A percentile compares a stretch with the other conserved stretches of the same genome.
These are phyloP conservation scores for Asbolus verrucosus DNA, from an alignment of 1,140 invertebrate genomes.

Conservation along the genomic window DNA sequence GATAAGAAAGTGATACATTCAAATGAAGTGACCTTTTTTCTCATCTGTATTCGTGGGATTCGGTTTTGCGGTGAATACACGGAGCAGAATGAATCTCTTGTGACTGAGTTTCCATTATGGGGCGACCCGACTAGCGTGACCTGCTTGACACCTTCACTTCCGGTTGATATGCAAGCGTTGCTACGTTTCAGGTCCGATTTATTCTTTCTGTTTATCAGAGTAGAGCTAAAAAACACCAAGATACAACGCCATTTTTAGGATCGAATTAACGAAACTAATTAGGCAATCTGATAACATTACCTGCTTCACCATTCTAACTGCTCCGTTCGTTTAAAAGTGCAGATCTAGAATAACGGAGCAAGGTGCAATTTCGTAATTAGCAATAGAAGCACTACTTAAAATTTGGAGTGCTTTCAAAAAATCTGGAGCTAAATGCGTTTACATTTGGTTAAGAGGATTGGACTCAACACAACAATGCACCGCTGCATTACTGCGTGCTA, in stretches of 20 bases:
- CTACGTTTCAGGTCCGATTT: slow-evolving; percentile 10
- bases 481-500: too few species aligned
- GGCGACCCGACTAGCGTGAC: slow-evolving; percentile 40
- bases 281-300: neutral
- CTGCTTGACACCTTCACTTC: slow-evolving; percentile 45
- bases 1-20: slow-evolving; percentile 41
- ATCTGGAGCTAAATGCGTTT: too few species aligned
- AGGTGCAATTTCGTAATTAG: neutral
- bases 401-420: too few species aligned
- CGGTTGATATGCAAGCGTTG: slow-evolving; percentile 37
- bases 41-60: slow-evolving; percentile 45
- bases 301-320: neutral
- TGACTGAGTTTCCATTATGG: slow-evolving; percentile 44
- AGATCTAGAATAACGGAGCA: neutral
- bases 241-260: neutral
- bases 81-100: slow-evolving; percentile 39
- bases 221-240: neutral
- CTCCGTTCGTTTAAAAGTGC: neutral
- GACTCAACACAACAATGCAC: too few species aligned
- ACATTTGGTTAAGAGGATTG: too few species aligned
- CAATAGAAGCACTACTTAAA: too few species aligned
- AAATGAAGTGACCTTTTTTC: slow-evolving; percentile 39
- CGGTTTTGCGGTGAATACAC: slow-evolving; percentile 40
- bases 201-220: slow-evolving; percentile 1
- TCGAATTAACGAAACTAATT: too few species aligned